These are phyloP conservation scores for Rhaphigaster nebulosa DNA, from an alignment of 2,888 invertebrate species.

Conservation along the genomic window DNA sequence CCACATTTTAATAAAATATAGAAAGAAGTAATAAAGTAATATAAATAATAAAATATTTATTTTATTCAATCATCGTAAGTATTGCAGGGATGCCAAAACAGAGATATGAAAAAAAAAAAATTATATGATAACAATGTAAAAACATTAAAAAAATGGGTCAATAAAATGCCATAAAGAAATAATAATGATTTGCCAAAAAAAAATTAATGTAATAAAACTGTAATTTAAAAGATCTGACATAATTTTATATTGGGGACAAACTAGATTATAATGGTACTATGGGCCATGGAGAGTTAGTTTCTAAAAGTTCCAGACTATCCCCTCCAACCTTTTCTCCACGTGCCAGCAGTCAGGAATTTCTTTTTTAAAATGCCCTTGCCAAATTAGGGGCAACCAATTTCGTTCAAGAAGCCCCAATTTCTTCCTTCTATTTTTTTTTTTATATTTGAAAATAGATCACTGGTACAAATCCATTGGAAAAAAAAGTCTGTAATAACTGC, in stretches of 20 bases:
- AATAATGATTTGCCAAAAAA: too few relatives aligned
- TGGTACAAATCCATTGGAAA: not conserved
- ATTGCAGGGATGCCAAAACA: too few relatives aligned
- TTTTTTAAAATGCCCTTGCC: conserved; percentile 27
- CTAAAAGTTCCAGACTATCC: not conserved
- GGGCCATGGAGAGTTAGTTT: not conserved
- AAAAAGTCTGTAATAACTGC: not conserved
- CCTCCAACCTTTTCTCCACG: not conserved
- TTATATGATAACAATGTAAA: too few relatives aligned
- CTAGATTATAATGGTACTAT: not conserved
- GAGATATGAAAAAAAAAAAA: too few relatives aligned
- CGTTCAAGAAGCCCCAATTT: not conserved
- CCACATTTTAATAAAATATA: too few relatives aligned
- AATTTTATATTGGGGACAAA: not conserved
- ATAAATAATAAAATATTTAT: too few relatives aligned
- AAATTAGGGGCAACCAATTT: conserved; percentile 29
- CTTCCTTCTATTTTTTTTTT: not conserved
- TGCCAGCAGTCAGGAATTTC: not conserved
- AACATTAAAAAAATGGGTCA: too few relatives aligned
- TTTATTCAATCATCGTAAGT: too few relatives aligned
- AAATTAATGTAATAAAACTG: too few relatives aligned
- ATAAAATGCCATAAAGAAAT: too few relatives aligned
- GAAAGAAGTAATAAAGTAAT: too few relatives aligned
- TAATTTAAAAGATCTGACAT: too few relatives aligned
- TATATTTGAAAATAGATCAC: not conserved